Percentiles rank a stretch among this genome's conserved stretches.
phyloP scores from a whole-genome alignment of 2,113 vertebrate genomes.

The Oreotragus oreotragus region DNA sequence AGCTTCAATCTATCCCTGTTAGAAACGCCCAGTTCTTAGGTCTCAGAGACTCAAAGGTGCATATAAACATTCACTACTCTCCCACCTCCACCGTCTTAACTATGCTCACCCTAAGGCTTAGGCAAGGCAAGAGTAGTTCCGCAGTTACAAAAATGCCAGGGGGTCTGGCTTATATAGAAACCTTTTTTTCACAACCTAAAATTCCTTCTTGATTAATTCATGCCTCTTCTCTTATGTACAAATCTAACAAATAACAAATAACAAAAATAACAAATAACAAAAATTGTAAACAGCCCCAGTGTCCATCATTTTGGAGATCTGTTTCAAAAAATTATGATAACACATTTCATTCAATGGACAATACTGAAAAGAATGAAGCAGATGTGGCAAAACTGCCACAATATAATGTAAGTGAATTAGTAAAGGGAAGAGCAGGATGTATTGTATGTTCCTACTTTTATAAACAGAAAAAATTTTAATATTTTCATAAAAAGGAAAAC shows the following conservation, averaged over 20 bases:
- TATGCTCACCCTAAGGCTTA: not conserved
- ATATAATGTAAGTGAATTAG: not conserved
- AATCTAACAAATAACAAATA: slow-evolving; percentile 34
- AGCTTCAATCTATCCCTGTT: not conserved
- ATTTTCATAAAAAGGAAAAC: not conserved
- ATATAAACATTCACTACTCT: not conserved
- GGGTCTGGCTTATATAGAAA: not conserved
- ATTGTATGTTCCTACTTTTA: not conserved
- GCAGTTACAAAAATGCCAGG: not conserved
- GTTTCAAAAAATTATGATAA: slow-evolving; percentile 8
- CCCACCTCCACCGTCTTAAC: not conserved
- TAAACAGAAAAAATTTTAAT: not conserved
- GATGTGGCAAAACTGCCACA: not conserved
- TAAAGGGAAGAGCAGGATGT: not conserved
- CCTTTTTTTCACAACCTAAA: not conserved
- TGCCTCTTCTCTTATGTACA: slow-evolving; percentile 11
- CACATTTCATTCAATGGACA: not conserved
- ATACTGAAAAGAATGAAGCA: not conserved
- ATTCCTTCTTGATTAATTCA: not conserved
- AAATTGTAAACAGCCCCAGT: not conserved
- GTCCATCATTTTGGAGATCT: not conserved
- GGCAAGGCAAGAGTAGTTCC: not conserved
- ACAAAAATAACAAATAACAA: not conserved
- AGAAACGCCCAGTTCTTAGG: not conserved
- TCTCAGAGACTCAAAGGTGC: not conserved